Evolutionary conservation across 1,140 invertebrate genomes (phyloP), one percentile per base, ranked within the genome.

Genomic region (Eufriesea mexicana): DNA sequence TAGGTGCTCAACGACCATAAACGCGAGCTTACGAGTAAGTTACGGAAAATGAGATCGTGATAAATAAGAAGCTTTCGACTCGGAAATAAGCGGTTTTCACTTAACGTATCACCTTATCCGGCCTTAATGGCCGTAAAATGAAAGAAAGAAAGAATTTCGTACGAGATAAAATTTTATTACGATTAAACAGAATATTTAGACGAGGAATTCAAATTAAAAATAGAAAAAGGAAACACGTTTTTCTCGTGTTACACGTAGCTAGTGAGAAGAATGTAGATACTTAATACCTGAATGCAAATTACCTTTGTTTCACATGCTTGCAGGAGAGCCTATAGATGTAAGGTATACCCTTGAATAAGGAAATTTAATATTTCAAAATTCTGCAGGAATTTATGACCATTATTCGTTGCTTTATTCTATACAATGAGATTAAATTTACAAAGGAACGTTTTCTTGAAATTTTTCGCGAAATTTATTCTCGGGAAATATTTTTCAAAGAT

Each of bases 1-100:
- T 25, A 25, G 25, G 14, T 16, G 12, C 14, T 14, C 25, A 25
- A 25, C 14, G 16, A 25, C 25, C 25, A 25, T 61, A 61, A 61
- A 25, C 14, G 59, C 59, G 2, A 61, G 59, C 10, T 14, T 14
- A 25, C n/a, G 57, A 25, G 4, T 61, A 25, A 61, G 25, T 61
- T 8, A 25, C 5, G 12, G 59, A 6, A 61, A 61, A 61, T 61
- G 25, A 61, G n/a, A 61, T 61, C 14, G 59, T 25, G 59, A 61
- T 61, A 61, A 61, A 61, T 61, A 61, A 61, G 59, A 61, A 25
- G n/a, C 59, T 61, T 12, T 61, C 59, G n/a, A 61, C n/a, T n/a
- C 59, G n/a, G 7, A 1, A 61, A 25, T 6, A 28, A 61, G 59
- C 59, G n/a, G 25, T 61, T 61, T 61, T 61, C 14, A 61, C 25